Evolutionary conservation across 2,113 vertebrate species (phyloP).

Genomic region (Ptilonorhynchus violaceus): DNA sequence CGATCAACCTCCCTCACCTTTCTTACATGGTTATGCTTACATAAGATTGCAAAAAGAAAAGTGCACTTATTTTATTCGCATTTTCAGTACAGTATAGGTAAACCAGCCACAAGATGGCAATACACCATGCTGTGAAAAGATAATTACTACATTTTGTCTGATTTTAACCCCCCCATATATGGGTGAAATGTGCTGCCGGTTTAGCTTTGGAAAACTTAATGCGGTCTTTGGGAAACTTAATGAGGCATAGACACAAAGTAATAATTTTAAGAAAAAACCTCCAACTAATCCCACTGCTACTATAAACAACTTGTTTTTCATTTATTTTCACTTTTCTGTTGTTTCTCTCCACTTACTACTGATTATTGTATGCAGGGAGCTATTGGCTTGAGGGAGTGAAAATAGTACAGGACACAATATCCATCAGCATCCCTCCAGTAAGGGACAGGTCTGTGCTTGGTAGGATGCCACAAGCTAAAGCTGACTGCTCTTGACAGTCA

Average conservation of each 20-base stretch:
- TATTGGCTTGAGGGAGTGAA: not conserved
- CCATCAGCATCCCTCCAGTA: not conserved
- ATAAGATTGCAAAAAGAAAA: not conserved
- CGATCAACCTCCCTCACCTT: not conserved
- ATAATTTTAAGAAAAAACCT: not conserved
- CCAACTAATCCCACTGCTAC: not conserved
- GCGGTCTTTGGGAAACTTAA: not conserved
- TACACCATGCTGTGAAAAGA: conserved; percentile 28
- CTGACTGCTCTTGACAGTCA: not conserved
- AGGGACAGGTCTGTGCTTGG: not conserved
- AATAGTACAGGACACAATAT: not conserved
- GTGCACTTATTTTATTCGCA: not conserved
- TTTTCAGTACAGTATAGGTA: not conserved
- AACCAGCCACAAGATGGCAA: conserved; percentile 68
- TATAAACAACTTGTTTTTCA: not conserved
- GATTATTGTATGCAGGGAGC: not conserved
- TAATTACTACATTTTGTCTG: not conserved
- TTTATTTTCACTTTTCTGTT: not conserved
- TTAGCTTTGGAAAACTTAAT: not conserved
- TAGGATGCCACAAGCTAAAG: not conserved
- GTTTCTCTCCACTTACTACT: not conserved
- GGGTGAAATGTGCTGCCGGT: not conserved
- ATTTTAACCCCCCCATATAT: not conserved
- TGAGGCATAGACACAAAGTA: not conserved
- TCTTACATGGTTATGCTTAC: not conserved